A percentile compares a stretch with the other conserved stretches of the same genome.
Evolutionary conservation across 2,113 vertebrate genomes (phyloP).

Genomic region (Hypomesus transpacificus): DNA sequence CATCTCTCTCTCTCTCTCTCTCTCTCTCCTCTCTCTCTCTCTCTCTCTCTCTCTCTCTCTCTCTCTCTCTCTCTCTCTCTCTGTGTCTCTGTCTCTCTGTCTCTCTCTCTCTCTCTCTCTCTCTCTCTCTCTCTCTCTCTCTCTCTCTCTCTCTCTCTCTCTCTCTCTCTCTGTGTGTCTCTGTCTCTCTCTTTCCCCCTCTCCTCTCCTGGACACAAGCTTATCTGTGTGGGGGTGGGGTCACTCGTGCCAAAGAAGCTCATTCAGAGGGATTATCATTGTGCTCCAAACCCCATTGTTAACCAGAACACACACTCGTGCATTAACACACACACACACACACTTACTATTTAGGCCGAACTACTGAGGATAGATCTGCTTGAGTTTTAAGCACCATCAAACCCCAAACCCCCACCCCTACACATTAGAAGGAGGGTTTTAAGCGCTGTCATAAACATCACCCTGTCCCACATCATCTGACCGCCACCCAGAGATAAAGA

Average conservation of each 20-base stretch:
- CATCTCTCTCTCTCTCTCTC: neutral
- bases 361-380: slow-evolving; percentile 39
- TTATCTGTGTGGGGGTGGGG: slow-evolving; percentile 59
- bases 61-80: neutral
- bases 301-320: slow-evolving; percentile 27
- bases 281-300: neutral
- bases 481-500: slow-evolving; percentile 21
- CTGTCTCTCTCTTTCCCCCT: slow-evolving; percentile 1
- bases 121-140: neutral
- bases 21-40: neutral
- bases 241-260: slow-evolving; percentile 50
- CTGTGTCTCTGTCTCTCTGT: slow-evolving; percentile 18
- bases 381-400: slow-evolving; percentile 50
- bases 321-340: slow-evolving; percentile 27
- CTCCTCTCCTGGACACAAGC: slow-evolving; percentile 38
- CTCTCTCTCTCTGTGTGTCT: neutral
- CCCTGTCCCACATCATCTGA: slow-evolving; percentile 17
- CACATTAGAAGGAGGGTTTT: slow-evolving; percentile 45
- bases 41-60: neutral
- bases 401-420: slow-evolving; percentile 28
- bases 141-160: neutral
- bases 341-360: slow-evolving; percentile 53
- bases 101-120: slow-evolving; percentile 7
- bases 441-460: slow-evolving; percentile 40
- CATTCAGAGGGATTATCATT: slow-evolving; percentile 63